Base-by-base conservation (phyloP, 2,888 invertebrate species). In the Perdita meconis region DNA sequence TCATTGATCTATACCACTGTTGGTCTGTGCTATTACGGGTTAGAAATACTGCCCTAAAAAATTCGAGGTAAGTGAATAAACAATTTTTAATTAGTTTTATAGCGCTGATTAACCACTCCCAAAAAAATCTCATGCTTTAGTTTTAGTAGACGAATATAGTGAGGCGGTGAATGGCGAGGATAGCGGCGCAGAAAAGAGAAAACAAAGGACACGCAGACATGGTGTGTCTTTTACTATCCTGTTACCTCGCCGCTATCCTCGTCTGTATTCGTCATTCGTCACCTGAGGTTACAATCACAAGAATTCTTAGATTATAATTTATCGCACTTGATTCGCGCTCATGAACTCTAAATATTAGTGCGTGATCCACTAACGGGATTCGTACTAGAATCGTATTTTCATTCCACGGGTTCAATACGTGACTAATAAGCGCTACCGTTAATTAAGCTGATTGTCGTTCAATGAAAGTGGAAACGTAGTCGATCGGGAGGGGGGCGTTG, bases 371-470 rank as follows among this genome's bases (percentile, higher is more conserved):
- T 24, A 34, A 13, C 34, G 6, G 55, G 47, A 63, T 63, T 56
- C 16, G 16, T 16, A 26, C 8, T 8, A 22, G 50, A 34, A 65
- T 71, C 64, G 79, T 47, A 79, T 79, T 60, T 36, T 63, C 63
- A 42, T 55, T 30, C 44, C 19, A 4, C 8, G 50, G 64, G 65
- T 67, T 36, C 63, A 79, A 66, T 57, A 51, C 44, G 40, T 26
- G 24, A 16, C 56, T 66, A 80, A 78, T 80, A 78, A 78, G 67
- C 59, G 34, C 6, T 38, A n/a, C n/a, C n/a, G 42, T 53, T 47
- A 72, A 78, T 79, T 79, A 73, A 67, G 16, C 59, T 79, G 78
- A 80, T 73, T 67, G 73, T 80, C 67, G 64, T 64, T 34, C 55
- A n/a, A 12, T 2, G 10, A 0, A 13, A 26, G 24, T 38, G 44